Percentiles rank a stretch among this genome's conserved stretches.
Conservation (phyloP, 2,113 vertebrate genomes). For the Uria aalge region DNA sequence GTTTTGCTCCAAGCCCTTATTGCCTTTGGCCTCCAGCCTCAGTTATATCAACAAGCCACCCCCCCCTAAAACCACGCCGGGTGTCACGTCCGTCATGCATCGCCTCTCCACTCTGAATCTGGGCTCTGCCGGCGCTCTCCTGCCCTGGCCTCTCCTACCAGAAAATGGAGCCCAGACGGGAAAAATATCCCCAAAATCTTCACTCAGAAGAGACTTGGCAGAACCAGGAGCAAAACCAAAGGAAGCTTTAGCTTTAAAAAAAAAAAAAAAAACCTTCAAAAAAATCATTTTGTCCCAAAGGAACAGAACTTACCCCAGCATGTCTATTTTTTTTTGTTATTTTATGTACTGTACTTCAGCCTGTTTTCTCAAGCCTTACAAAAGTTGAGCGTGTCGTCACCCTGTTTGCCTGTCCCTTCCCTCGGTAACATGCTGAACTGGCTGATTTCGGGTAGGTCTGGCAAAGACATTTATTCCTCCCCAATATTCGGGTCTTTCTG, state of each 20-base stretch:
- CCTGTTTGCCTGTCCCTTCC: neutral
- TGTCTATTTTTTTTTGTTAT: neutral
- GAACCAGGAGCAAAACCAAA: neutral
- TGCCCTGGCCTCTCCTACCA: neutral
- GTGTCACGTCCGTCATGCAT: neutral
- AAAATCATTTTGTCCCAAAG: neutral
- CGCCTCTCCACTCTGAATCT: neutral
- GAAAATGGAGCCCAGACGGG: neutral
- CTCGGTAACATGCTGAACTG: neutral
- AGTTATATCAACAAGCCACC: neutral
- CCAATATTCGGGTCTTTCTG: neutral
- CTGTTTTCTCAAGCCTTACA: conserved; percentile 18
- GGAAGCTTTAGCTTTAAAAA: neutral
- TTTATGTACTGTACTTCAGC: conserved; percentile 4
- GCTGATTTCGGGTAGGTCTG: neutral
- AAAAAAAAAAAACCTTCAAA: neutral
- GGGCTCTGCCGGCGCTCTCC: neutral
- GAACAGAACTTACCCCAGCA: neutral
- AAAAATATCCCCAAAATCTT: neutral
- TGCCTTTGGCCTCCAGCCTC: neutral
- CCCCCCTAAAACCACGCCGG: neutral
- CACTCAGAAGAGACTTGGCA: neutral
- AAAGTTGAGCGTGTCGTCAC: neutral
- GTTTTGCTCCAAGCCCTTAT: neutral
- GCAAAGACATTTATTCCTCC: neutral